Evolutionary conservation across 1,140 invertebrate genomes (phyloP), one percentile per base, ranked within the genome.

Genomic region (Chymomyza costata): DNA sequence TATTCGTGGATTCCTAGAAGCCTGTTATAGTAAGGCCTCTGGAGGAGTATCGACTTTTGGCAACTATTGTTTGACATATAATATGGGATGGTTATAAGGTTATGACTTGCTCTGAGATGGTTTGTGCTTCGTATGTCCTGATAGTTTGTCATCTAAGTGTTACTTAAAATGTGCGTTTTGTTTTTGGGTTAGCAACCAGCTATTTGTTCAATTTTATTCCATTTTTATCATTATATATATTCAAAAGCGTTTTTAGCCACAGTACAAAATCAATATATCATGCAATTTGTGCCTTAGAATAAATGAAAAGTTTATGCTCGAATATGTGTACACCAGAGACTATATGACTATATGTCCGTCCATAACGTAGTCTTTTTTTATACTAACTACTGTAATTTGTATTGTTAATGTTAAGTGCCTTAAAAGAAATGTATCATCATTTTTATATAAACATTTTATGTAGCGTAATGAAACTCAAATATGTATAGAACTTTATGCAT

Each of bases 321-420:
- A 55, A 70, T 71, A 53, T 32, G 19, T 62, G 7, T 56, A 60
- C n/a, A 31, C 35, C 25, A 41, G 25, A 50, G 58, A 71, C 66
- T 71, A 54, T 10, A 51, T 45, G n/a, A n/a, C 40, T 39, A n/a
- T 55, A 71, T 47, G 52, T 71, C 73, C 73, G 73, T 78, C 73
- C 74, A 80, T 45, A 49, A 34, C 46, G 8, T 37, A 56, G 17
- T 49, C 19, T 49, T 17, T 56, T 45, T 55, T 3, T 6, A 11
- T 34, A 34, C 7, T 34, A n/a, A n/a, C n/a, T n/a, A n/a, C n/a
- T 76, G 39, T 70, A 55, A 49, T 54, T 60, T 61, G 55, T 55
- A 38, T 47, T n/a, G 35, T 38, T 15, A 2, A 35, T 48, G 3
- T 57, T 73, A 80, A 78, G 73, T 71, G 55, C 43, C 71, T 57